A percentile compares a stretch with the other conserved stretches of the same genome.
These are phyloP conservation scores for Nymphalis io DNA, from an alignment of 1,140 invertebrate genomes.

Conservation along the genomic window DNA sequence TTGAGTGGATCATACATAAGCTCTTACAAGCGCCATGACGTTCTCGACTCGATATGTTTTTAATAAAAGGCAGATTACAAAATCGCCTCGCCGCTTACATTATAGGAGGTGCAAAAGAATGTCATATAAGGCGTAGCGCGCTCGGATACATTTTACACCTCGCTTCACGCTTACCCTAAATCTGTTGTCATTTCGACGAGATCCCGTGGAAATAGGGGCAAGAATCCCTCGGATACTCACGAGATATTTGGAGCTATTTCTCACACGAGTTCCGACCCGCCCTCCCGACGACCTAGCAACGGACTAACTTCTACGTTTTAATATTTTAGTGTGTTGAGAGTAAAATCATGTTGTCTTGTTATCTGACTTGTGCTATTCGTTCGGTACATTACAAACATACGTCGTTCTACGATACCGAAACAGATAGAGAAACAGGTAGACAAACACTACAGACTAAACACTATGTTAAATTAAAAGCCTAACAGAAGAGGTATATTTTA, in stretches of 20 bases:
- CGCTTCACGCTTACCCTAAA: slow-evolving; percentile 77
- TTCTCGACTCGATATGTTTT: slow-evolving; percentile 63
- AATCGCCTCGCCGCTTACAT: slow-evolving; percentile 69
- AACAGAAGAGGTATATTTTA: no score
- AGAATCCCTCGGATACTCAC: slow-evolving; percentile 70
- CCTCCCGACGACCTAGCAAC: slow-evolving; percentile 35
- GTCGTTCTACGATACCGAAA: neutral
- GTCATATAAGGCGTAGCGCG: slow-evolving; percentile 72
- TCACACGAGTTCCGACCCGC: slow-evolving; percentile 59
- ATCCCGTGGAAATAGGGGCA: slow-evolving; percentile 73
- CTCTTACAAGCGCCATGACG: slow-evolving; percentile 26
- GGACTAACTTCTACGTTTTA: slow-evolving; percentile 57
- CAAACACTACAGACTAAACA: no score
- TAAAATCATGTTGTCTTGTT: slow-evolving; percentile 65
- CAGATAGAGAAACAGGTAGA: neutral
- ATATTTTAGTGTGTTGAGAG: slow-evolving; percentile 72
- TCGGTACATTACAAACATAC: slow-evolving; percentile 1
- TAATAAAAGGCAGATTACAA: slow-evolving; percentile 76
- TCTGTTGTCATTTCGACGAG: slow-evolving; percentile 75
- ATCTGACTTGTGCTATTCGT: slow-evolving; percentile 34
- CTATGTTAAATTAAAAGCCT: no score
- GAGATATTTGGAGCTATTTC: slow-evolving; percentile 73
- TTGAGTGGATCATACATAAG: slow-evolving; percentile 27
- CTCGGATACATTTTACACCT: slow-evolving; percentile 77
- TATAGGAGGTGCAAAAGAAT: slow-evolving; percentile 71